Base-by-base conservation (phyloP, 2,888 invertebrate genomes). In the Tridacna gigas region DNA sequence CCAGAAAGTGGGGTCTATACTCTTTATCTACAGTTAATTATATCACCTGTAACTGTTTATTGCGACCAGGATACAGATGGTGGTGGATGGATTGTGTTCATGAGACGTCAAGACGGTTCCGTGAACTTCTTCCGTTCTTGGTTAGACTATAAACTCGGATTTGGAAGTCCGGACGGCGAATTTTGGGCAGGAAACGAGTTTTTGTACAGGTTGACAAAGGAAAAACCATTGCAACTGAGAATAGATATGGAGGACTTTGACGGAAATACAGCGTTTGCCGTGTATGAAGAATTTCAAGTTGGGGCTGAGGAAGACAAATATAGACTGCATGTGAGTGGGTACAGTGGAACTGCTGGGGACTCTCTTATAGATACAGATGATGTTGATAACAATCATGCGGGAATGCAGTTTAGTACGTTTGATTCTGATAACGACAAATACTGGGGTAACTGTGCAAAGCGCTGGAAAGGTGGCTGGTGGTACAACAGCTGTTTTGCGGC, bases 191-290 rank as follows among this genome's bases (percentile, higher is more conserved):
- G 66, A 28, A 66, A 66, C 20, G 66, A 66, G 15, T 22, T 28
- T 66, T 12, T 66, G 7, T 26, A 9, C 12, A 18, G 5, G 37
- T 9, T 51, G 11, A 66, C 66, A 4, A 37, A 26, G 28, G 7
- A 25, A 1, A 28, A 28, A 66, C 66, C 66, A 7, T 11, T 22
- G 4, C 25, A 66, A 66, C 28, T 66, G 18, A 66, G 66, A 28
- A 66, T 66, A 28, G 66, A 66, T 18, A 66, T 66, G 66, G 15
- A 26, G 28, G 66, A 66, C 37, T 66, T 66, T 66, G 66, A 66
- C 18, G 66, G 66, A 28, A 66, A 28, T 20, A 66, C 25, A 7
- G 15, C 0, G 7, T 66, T 28, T 28, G 28, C 66, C 0, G 7
- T 28, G 26, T 66, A 66, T 28, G 66, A 66, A 0, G 18, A 18